Conservation (phyloP, 2,113 vertebrate genomes). For the Cariama cristata region DNA sequence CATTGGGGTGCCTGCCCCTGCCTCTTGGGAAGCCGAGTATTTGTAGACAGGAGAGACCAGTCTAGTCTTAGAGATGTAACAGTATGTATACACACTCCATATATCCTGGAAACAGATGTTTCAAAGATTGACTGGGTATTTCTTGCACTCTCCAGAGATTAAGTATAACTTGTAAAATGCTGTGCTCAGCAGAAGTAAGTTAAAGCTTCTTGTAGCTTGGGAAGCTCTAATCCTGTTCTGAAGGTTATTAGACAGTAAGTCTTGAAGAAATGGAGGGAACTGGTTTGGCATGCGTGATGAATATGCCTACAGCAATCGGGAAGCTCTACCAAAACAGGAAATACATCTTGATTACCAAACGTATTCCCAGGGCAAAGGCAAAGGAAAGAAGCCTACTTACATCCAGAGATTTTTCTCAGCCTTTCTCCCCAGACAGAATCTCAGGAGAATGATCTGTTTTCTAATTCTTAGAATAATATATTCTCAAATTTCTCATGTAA, state of each 20-base stretch:
- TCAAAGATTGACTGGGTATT: not conserved
- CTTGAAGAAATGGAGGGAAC: not conserved
- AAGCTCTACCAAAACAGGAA: not conserved
- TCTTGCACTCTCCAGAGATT: not conserved
- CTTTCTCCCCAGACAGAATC: not conserved
- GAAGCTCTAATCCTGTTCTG: not conserved
- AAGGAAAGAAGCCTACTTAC: not conserved
- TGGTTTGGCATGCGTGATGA: not conserved
- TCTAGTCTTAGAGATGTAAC: not conserved
- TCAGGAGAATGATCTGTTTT: not conserved
- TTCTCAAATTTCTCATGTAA: not conserved
- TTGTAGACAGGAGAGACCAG: not conserved
- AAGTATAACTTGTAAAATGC: not conserved
- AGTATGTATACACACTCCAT: accelerated
- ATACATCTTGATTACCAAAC: not conserved
- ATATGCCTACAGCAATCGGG: not conserved
- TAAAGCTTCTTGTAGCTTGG: not conserved
- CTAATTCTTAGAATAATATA: not conserved
- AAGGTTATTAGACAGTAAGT: not conserved
- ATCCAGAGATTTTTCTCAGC: not conserved
- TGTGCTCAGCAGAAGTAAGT: not conserved
- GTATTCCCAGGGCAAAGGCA: not conserved
- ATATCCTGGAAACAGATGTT: not conserved
- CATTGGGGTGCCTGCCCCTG: not conserved
- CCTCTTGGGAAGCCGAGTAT: not conserved